phyloP scores from a whole-genome alignment of 2,888 invertebrate genomes.

The Resseliella maxima region DNA sequence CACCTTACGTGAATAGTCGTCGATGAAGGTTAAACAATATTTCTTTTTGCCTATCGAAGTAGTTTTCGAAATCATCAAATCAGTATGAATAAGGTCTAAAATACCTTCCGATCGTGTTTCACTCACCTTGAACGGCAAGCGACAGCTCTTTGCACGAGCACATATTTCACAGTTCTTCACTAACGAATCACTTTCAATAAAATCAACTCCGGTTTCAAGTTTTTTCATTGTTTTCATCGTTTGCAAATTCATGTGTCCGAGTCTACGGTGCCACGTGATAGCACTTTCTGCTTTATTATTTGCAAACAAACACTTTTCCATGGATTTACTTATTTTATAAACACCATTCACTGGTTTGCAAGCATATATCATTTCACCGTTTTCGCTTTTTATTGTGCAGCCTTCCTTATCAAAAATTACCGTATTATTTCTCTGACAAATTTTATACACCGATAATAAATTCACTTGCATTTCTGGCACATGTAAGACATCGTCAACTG shows the following conservation, averaged over 20 bases:
- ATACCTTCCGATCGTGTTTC: conserved; percentile 58
- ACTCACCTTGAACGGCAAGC: conserved; percentile 59
- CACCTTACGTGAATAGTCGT: conserved; percentile 61
- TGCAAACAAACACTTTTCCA: conserved; percentile 41
- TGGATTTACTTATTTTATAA: conserved; percentile 54
- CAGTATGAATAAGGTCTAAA: conserved; percentile 63
- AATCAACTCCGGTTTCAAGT: conserved; percentile 52
- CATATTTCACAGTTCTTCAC: conserved; percentile 59
- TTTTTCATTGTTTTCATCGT: conserved; percentile 48
- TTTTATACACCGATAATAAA: conserved; percentile 59
- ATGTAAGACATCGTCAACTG: conserved; percentile 55
- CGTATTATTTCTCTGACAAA: conserved; percentile 59
- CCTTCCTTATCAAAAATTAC: conserved; percentile 59
- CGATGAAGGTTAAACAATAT: conserved; percentile 64
- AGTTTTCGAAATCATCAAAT: conserved; percentile 64
- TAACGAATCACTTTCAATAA: not conserved
- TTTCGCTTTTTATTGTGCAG: conserved; percentile 58
- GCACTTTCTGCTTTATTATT: not conserved
- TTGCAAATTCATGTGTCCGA: conserved; percentile 59
- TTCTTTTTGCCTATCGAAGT: conserved; percentile 62
- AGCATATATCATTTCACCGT: conserved; percentile 58
- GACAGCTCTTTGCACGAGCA: conserved; percentile 59
- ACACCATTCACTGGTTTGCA: conserved; percentile 58
- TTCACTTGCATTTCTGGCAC: conserved; percentile 58
- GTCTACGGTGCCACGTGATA: conserved; percentile 59